Evolutionary conservation across 2,797 vertebrate genomes (phyloP).

Genomic region (Morelia viridis): DNA sequence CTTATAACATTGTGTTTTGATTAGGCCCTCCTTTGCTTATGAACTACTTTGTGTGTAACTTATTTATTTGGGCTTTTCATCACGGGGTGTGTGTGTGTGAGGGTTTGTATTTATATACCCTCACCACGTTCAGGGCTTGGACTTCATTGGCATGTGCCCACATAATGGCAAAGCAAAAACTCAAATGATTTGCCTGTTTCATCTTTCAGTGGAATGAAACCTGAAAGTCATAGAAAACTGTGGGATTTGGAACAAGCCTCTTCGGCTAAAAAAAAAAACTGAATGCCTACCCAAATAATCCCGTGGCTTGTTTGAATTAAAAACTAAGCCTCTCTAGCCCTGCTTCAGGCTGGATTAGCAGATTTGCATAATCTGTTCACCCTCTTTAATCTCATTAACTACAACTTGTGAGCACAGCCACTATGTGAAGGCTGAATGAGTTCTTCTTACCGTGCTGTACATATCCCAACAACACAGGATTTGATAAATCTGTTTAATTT

Average conservation of each 20-base stretch:
- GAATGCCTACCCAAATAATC: background rate
- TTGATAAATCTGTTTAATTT: conserved; percentile 20
- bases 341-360: background rate
- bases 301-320: background rate
- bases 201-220: no score
- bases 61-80: background rate
- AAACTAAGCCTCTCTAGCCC: background rate
- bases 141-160: background rate
- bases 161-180: background rate
- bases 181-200: no score
- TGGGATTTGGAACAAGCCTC: no score
- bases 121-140: background rate
- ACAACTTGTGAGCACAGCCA: background rate
- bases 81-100: background rate
- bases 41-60: background rate
- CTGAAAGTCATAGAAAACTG: no score
- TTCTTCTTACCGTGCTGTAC: background rate
- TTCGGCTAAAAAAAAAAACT: no score
- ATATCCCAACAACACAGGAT: no score
- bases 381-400: background rate
- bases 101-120: background rate
- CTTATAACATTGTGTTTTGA: background rate
- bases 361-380: background rate
- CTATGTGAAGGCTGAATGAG: background rate
- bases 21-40: background rate